These are phyloP conservation scores for Tenthredo notha DNA, from an alignment of 2,888 invertebrate species.

Conservation along the genomic window DNA sequence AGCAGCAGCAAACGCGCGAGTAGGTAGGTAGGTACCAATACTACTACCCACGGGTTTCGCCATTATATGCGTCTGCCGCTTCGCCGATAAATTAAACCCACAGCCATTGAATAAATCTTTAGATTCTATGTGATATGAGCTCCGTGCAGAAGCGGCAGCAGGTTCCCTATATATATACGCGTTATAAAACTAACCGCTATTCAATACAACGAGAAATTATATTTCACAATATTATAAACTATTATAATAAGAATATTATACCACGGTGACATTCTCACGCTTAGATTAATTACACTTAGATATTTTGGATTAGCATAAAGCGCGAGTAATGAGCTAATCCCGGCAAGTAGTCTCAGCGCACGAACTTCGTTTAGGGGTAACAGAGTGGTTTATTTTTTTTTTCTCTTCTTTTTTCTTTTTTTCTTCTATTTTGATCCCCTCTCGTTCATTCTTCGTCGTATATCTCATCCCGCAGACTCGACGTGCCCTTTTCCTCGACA, in stretches of 20 bases:
- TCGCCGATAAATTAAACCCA: conserved; percentile 45
- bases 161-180: no score
- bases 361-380: conserved; percentile 60
- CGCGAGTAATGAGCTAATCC: conserved; percentile 71
- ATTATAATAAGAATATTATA: no score
- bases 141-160: conserved; percentile 43
- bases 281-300: conserved; percentile 60
- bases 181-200: no score
- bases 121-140: conserved; percentile 30
- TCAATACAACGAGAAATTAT: neutral
- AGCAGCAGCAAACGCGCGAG: neutral
- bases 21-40: neutral
- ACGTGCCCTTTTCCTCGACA: neutral
- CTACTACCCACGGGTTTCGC: conserved; percentile 17
- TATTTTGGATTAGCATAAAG: conserved; percentile 67
- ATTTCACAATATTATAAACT: neutral
- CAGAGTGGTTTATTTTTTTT: neutral
- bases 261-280: conserved; percentile 42
- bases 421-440: conserved; percentile 29
- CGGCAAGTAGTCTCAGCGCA: conserved; percentile 65
- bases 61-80: conserved; percentile 37
- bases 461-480: conserved; percentile 7
- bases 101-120: conserved; percentile 46
- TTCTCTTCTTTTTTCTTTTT: neutral
- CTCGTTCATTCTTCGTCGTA: conserved; percentile 25